Percentiles rank a stretch among this genome's conserved stretches.
Evolutionary conservation across 2,797 vertebrate genomes (phyloP).

Genomic region (Rhinophrynus dorsalis): DNA sequence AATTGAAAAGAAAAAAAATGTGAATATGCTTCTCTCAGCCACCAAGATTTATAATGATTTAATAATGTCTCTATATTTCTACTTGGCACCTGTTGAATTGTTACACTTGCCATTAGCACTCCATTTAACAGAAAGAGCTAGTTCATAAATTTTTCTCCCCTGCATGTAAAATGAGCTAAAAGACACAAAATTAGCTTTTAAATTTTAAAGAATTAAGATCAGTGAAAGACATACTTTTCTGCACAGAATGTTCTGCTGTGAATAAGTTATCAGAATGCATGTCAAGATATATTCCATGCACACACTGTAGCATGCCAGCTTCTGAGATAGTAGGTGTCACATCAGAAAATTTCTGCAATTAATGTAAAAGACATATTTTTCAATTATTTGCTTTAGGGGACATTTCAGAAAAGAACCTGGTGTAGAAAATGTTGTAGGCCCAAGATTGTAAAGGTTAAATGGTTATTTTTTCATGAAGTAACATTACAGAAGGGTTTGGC

Average conservation of each 20-base stretch:
- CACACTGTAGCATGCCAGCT: constrained; percentile 50
- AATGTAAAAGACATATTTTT: constrained; percentile 49
- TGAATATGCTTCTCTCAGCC: constrained; percentile 57
- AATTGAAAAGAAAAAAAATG: constrained; percentile 49
- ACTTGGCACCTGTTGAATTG: constrained; percentile 75
- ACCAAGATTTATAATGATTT: constrained; percentile 72
- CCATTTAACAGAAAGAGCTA: constrained; percentile 75
- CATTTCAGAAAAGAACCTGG: constrained; percentile 59
- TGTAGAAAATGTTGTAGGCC: constrained; percentile 63
- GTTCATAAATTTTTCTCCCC: constrained; percentile 78
- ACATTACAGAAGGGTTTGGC: too few relatives aligned
- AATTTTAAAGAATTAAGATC: constrained; percentile 82
- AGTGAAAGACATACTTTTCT: constrained; percentile 57
- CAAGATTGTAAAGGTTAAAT: too few relatives aligned
- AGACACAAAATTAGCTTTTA: constrained; percentile 82
- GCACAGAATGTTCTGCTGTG: constrained; percentile 50
- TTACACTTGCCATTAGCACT: constrained; percentile 77
- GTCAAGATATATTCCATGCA: constrained; percentile 44
- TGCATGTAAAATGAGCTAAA: constrained; percentile 78
- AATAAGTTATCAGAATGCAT: constrained; percentile 31
- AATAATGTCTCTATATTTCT: constrained; percentile 74
- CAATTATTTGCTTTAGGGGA: too few relatives aligned
- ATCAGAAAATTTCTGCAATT: constrained; percentile 41
- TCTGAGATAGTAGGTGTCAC: background rate
- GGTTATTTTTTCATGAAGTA: too few relatives aligned